Evolutionary conservation across 1,140 invertebrate species (phyloP).

Genomic region (Achroia grisella): DNA sequence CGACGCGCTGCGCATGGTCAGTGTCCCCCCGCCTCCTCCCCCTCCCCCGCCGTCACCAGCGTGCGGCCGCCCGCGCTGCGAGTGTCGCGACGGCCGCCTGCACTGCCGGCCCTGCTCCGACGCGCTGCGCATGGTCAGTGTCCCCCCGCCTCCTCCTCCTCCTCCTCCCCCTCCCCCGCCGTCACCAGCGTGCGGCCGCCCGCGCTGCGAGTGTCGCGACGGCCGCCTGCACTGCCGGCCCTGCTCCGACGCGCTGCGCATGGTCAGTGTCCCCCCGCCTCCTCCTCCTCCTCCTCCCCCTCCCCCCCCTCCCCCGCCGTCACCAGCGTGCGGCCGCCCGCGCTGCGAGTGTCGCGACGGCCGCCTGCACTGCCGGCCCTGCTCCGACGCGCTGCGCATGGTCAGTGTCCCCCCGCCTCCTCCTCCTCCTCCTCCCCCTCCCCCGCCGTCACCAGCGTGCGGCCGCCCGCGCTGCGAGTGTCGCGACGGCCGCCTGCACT

Average conservation of each 20-base stretch:
- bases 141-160: neutral
- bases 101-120: constrained; percentile 45
- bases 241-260: neutral
- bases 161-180: neutral
- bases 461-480: constrained; percentile 59
- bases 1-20: neutral
- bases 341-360: constrained; percentile 46
- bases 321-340: constrained; percentile 38
- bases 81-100: constrained; percentile 47
- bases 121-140: constrained; percentile 22
- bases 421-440: no score
- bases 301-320: neutral
- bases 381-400: neutral
- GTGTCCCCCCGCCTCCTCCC: neutral
- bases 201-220: neutral
- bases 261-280: neutral
- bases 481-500: constrained; percentile 40
- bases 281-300: neutral
- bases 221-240: neutral
- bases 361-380: constrained; percentile 22
- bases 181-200: neutral
- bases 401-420: neutral
- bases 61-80: constrained; percentile 45
- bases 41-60: neutral
- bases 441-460: neutral